phyloP scores from a whole-genome alignment of 2,797 vertebrate species.

The Anabacerthia variegaticeps region DNA sequence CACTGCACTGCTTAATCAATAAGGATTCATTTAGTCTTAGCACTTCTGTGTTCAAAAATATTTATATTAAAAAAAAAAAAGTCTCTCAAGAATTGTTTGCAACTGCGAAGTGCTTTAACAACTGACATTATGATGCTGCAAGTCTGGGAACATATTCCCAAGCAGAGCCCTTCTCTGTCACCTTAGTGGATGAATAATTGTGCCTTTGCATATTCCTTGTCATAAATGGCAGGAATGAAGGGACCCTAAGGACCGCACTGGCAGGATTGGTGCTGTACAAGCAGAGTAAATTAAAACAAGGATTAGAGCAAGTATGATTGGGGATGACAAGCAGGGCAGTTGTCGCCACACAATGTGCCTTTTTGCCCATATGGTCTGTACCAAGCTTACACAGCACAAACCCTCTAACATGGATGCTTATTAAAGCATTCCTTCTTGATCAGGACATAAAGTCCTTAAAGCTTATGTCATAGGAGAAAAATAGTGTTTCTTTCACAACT shows the following conservation, averaged over 20 bases:
- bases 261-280: constrained; percentile 85
- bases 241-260: constrained; percentile 91
- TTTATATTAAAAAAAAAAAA: constrained; percentile 73
- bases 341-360: constrained; percentile 80
- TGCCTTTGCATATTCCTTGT: constrained; percentile 96
- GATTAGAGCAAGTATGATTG: constrained; percentile 90
- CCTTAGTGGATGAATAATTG: constrained; percentile 92
- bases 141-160: constrained; percentile 85
- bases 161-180: constrained; percentile 89
- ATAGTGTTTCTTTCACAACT: constrained; percentile 41
- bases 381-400: constrained; percentile 77
- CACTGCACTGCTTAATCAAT: constrained; percentile 74
- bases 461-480: constrained; percentile 54
- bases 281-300: constrained; percentile 96
- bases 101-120: constrained; percentile 84
- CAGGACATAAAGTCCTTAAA: constrained; percentile 69
- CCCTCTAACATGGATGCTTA: constrained; percentile 75
- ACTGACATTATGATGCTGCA: constrained; percentile 88
- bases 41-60: constrained; percentile 81
- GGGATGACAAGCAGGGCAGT: constrained; percentile 91
- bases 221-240: constrained; percentile 91
- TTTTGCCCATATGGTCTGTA: constrained; percentile 90
- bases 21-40: constrained; percentile 74
- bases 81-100: constrained; percentile 89
- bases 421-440: constrained; percentile 75